Conservation (phyloP, 2,113 vertebrate genomes). For the Oncorhynchus gorbuscha region DNA sequence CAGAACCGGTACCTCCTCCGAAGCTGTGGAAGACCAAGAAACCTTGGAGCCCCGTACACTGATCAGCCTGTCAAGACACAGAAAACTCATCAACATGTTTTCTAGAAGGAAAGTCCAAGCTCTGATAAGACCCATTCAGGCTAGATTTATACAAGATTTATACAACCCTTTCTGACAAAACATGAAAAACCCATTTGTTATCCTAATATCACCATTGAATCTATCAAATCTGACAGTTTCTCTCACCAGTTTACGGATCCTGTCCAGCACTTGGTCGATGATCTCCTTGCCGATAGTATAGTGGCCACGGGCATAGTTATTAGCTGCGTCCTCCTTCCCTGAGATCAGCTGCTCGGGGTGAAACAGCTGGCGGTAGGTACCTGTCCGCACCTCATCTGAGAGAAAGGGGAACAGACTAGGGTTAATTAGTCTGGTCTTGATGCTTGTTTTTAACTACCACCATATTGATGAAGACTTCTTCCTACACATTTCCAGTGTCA, state of each 20-base stretch:
- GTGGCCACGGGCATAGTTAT: conserved; percentile 69
- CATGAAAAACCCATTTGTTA: background rate
- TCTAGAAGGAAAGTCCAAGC: background rate
- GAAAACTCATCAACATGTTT: background rate
- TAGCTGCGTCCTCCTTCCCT: conserved; percentile 68
- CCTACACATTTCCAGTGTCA: background rate
- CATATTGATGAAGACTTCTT: background rate
- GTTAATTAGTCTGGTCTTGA: background rate
- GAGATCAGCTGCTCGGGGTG: conserved; percentile 71
- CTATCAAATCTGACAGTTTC: background rate
- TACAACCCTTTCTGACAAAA: too few species aligned
- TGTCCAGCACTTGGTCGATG: conserved; percentile 61
- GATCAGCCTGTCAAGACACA: conserved; percentile 53
- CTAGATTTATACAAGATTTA: background rate
- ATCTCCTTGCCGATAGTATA: conserved; percentile 69
- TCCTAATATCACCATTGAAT: background rate
- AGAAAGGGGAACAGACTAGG: background rate
- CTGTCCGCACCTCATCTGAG: conserved; percentile 65
- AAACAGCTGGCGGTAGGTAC: conserved; percentile 63
- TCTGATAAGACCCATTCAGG: background rate
- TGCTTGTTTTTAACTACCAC: too few species aligned
- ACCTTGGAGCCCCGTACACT: conserved; percentile 67
- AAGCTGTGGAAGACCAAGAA: conserved; percentile 69
- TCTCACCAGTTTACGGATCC: conserved; percentile 68
- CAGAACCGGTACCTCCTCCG: conserved; percentile 65